Evolutionary conservation across 2,797 vertebrate species (phyloP).

Genomic region (Cynopterus sphinx): DNA sequence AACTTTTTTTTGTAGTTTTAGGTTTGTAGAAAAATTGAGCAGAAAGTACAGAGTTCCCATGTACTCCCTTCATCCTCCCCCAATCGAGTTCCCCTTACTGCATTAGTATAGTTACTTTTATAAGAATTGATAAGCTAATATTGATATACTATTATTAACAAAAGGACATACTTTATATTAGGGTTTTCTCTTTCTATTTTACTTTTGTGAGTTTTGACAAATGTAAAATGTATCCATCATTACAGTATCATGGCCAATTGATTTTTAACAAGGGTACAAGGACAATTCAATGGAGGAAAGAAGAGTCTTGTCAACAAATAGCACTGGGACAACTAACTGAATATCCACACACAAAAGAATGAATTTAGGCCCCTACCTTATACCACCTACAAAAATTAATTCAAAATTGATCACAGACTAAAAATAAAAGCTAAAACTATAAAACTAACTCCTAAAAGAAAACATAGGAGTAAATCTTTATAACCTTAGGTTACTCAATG

Average conservation of each 20-base stretch:
- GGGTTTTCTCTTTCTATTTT: not conserved
- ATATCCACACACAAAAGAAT: not conserved
- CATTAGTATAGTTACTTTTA: not conserved
- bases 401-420: not conserved
- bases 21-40: not conserved
- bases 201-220: not conserved
- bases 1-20: not conserved
- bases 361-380: not conserved
- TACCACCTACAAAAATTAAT: not conserved
- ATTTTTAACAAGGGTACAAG: not conserved
- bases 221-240: not conserved
- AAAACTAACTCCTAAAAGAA: not conserved
- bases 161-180: not conserved
- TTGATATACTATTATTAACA: not conserved
- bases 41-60: not conserved
- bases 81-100: not conserved
- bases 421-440: not conserved
- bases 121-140: not conserved
- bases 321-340: not conserved
- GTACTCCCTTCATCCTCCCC: not conserved
- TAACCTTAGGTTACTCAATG: not conserved
- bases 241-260: not conserved
- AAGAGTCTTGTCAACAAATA: not conserved
- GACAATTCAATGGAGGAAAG: not conserved
- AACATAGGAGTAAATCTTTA: not conserved